Base-by-base conservation (phyloP, 2,888 invertebrate species). In the Drosophila limbata region DNA sequence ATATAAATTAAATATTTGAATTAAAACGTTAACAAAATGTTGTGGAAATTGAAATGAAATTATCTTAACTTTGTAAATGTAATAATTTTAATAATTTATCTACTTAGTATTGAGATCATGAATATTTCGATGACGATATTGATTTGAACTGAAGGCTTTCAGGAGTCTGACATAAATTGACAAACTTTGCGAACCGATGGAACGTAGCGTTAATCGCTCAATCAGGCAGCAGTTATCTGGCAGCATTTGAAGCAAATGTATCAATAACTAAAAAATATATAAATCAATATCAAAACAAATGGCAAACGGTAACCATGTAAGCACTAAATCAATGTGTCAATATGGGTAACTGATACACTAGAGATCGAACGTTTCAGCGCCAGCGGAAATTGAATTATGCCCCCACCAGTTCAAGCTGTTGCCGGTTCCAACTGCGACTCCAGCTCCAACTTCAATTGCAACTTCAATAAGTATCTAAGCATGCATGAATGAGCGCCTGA, bases 291-390 rank as follows among this genome's bases (percentile, higher is more conserved):
- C 69, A 65, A 78, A 68, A 79, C 84, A 89, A 89, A 89, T 84
- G 85, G 85, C 71, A 74, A 80, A 74, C 77, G 71, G 61, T 59
- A n/a, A n/a, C 75, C 88, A 79, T 88, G 85, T 89, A 84, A 84
- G 88, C 83, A 88, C 83, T 85, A 89, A 89, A 85, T 85, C 85
- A 85, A 85, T 74, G 80, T 89, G 89, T 87, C 85, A 85, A 87
- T 88, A 84, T 89, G 73, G 74, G 76, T 78, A 89, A 89, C 85
- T 78, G 85, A 85, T 85, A 85, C 84, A 78, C 73, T 79, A 64
- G 79, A 73, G 79, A 76, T 61, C 63, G 37, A 63, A 31, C 63
- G 57, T 64, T 55, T 56, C 61, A 56, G 66, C 59, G 57, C 59
- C 73, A 77, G 67, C 85, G 85, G 85, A 85, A 85, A 89, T 85